These are phyloP conservation scores for Chiloscyllium punctatum DNA, from an alignment of 2,797 vertebrate genomes.

Conservation along the genomic window DNA sequence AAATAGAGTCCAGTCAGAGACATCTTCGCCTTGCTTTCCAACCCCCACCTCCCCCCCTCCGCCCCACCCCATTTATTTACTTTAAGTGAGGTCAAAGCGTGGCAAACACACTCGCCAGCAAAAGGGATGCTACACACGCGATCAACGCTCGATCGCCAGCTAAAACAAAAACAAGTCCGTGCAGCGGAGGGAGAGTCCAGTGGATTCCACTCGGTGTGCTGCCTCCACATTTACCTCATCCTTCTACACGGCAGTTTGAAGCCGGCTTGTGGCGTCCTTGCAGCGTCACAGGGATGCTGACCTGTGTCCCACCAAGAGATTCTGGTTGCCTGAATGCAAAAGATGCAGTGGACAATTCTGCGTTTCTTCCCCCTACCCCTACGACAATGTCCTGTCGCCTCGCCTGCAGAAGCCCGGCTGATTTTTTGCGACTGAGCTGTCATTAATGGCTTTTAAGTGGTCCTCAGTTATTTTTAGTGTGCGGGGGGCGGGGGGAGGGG, in stretches of 20 bases:
- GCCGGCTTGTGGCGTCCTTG: not conserved
- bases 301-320: not conserved
- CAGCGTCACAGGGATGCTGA: not conserved
- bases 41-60: too few species aligned
- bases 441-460: not conserved
- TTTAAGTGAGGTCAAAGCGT: not conserved
- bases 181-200: not conserved
- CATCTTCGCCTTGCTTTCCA: too few species aligned
- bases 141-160: not conserved
- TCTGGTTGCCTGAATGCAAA: not conserved
- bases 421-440: not conserved
- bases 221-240: not conserved
- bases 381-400: too few species aligned
- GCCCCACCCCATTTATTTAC: not conserved
- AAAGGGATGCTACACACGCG: not conserved
- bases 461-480: constrained; percentile 3
- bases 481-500: too few species aligned
- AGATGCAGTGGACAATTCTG: too few species aligned
- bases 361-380: too few species aligned
- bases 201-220: not conserved
- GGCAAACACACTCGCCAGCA: not conserved
- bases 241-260: not conserved
- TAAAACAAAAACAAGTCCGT: not conserved
- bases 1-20: not conserved
- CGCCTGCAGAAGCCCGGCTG: too few species aligned